A percentile compares a stretch with the other conserved stretches of the same genome.
Evolutionary conservation across 2,797 vertebrate genomes (phyloP).

Genomic region (Pteronotus mesoamericanus): DNA sequence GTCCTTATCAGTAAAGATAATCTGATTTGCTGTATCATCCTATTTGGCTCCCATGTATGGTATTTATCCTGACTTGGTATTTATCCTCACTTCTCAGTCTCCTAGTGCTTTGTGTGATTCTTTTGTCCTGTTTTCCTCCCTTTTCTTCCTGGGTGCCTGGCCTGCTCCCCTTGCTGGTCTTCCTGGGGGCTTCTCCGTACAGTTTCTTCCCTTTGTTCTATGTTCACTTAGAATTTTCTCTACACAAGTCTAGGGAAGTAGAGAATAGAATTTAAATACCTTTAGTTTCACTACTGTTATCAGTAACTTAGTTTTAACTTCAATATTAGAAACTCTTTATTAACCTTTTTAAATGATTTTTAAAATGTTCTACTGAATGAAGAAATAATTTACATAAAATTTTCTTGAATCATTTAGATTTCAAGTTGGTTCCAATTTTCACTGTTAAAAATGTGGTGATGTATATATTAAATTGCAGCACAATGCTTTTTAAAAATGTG

Average conservation of each 20-base stretch:
- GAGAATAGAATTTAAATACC: slow-evolving; percentile 2
- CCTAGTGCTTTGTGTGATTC: not conserved
- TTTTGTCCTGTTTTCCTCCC: not conserved
- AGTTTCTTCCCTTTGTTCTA: not conserved
- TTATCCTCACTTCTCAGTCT: not conserved
- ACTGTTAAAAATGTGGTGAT: not conserved
- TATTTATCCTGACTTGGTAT: not conserved
- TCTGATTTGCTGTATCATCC: not conserved
- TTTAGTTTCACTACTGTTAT: not conserved
- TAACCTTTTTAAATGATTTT: not conserved
- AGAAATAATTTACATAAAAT: not conserved
- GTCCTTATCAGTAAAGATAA: not conserved
- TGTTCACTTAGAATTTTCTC: not conserved
- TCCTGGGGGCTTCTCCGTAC: not conserved
- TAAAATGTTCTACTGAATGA: not conserved
- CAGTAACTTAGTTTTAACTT: not conserved
- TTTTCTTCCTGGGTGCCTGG: not conserved
- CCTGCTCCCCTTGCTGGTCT: not conserved
- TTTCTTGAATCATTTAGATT: slow-evolving; percentile 9
- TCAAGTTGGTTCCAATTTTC: slow-evolving; percentile 18
- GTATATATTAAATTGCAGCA: not conserved
- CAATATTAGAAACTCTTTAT: not conserved
- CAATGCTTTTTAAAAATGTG: not conserved
- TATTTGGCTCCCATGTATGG: not conserved
- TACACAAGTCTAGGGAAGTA: not conserved